Conservation (phyloP, 92 coral and sea anemone species). For the Parazoanthus swiftii region DNA sequence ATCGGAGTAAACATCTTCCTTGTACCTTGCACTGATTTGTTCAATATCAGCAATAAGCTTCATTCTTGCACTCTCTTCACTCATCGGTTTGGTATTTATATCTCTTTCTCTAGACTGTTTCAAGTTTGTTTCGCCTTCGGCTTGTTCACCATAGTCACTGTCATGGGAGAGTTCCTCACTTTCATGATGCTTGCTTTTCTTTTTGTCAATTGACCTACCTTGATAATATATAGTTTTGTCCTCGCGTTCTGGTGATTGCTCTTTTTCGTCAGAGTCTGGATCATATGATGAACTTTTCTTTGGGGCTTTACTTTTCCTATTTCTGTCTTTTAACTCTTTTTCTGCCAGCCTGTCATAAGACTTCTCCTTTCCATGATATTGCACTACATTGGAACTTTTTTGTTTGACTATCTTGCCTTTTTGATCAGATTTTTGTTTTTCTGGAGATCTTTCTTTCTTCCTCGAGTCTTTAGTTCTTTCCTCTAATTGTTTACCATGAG, state of each 20-base stretch:
- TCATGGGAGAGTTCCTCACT: neutral
- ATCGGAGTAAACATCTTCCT: conserved; percentile 25
- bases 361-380: neutral
- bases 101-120: neutral
- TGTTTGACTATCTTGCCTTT: neutral
- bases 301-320: neutral
- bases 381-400: neutral
- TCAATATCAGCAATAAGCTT: conserved; percentile 23
- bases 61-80: neutral
- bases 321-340: neutral
- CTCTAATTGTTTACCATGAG: neutral
- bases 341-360: neutral
- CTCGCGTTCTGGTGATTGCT: neutral
- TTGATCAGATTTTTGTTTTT: conserved; percentile 11
- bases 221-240: neutral
- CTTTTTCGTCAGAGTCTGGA: neutral
- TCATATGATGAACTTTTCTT: conserved; percentile 11
- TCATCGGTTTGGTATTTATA: neutral
- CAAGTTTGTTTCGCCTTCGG: neutral
- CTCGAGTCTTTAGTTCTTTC: neutral
- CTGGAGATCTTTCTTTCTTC: conserved; percentile 17
- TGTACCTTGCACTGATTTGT: conserved; percentile 23
- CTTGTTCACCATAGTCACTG: conserved; percentile 1
- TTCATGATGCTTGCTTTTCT: neutral
- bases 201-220: neutral